Base-by-base conservation (phyloP, 2,113 vertebrate species). In the Pongo pygmaeus region DNA sequence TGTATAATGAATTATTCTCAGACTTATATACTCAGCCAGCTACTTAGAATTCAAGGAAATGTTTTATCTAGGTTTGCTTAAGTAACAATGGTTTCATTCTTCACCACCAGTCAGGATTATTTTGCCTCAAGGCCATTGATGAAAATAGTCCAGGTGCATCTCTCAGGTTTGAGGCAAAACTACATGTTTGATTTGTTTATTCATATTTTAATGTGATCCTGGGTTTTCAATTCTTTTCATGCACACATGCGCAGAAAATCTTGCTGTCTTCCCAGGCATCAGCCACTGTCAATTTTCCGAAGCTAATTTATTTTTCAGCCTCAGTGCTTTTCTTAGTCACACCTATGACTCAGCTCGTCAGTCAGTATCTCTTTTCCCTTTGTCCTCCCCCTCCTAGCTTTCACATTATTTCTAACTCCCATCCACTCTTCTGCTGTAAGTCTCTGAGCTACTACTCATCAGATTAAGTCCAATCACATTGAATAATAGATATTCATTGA, bases 261-360 rank as follows among this genome's bases (percentile, higher is more conserved):
- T 38, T 11, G 32, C 13, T 17, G 5, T 94, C 40, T 93, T 83
- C 20, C 50, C 50, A 95, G 92, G 90, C 94, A 43, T 91, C 50
- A 81, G 35, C 89, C 77, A n/a, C 59, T 95, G 90, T 90, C 93
- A 94, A 32, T 79, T 92, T 96, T 64, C 72, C 59, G 50, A 59
- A 86, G 72, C 84, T 96, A 67, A 88, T 95, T 96, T 91, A 85
- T 96, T 94, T 64, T 97, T 89, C 52, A 80, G 81, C 32, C n/a
- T 86, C 23, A 18, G 52, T 57, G 84, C 81, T 94, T 91, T 93
- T 69, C 92, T 96, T 96, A 57, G 77, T 84, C 85, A 96, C n/a
- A 83, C 57, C 70, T 75, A 16, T 94, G 87, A 97, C 48, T 95
- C 94, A 94, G 64, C 80, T 52, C 46, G 38, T 93, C 84, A 83